phyloP scores from a whole-genome alignment of 1,140 invertebrate genomes.

The Radopholus similis region DNA sequence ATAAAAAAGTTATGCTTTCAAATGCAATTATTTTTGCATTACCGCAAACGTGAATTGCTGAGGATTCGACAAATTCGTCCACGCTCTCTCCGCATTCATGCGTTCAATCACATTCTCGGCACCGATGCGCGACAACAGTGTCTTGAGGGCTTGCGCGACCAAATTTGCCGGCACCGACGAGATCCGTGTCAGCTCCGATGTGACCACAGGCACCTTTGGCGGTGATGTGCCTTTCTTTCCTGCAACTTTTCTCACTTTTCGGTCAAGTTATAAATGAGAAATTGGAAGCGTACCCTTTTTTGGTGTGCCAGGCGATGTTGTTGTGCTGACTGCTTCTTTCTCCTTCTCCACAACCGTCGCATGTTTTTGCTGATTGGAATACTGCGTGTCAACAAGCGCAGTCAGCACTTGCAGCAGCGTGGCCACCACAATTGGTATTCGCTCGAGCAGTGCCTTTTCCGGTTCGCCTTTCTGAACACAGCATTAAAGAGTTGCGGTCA shows the following conservation, averaged over 20 bases:
- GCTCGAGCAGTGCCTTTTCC: conserved; percentile 43
- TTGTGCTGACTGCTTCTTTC: neutral
- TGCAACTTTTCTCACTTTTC: no score
- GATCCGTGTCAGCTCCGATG: conserved; percentile 45
- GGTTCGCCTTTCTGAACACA: conserved; percentile 49
- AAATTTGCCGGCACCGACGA: conserved; percentile 43
- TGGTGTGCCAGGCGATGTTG: neutral
- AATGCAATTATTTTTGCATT: neutral
- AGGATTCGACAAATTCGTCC: conserved; percentile 49
- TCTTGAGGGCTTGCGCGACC: conserved; percentile 36
- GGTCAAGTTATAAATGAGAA: neutral
- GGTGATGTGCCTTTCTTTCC: neutral
- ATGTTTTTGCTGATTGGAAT: conserved; percentile 38
- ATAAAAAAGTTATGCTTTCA: conserved; percentile 7
- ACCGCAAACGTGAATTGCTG: conserved; percentile 49
- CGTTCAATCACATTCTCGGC: conserved; percentile 47
- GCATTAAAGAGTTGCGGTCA: neutral
- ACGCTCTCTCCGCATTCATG: conserved; percentile 56
- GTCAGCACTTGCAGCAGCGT: conserved; percentile 32
- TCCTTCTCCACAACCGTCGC: conserved; percentile 16
- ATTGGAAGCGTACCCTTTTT: neutral
- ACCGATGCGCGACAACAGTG: conserved; percentile 36
- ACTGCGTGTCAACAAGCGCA: conserved; percentile 53
- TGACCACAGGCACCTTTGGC: conserved; percentile 38
- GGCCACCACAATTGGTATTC: conserved; percentile 45